phyloP scores from a whole-genome alignment of 1,140 invertebrate genomes.

The Euwallacea similis region DNA sequence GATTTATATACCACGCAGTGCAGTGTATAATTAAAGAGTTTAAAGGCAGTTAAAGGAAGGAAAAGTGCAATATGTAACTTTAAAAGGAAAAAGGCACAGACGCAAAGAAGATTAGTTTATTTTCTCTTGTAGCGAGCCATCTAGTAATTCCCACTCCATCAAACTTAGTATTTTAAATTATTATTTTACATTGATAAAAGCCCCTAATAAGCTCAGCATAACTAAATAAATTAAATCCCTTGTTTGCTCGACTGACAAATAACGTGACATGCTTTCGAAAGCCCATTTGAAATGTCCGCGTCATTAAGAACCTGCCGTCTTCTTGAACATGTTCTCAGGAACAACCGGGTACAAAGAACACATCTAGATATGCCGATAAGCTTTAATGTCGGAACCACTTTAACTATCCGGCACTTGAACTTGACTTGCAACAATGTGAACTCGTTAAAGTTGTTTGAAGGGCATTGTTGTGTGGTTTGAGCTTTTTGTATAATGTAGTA shows the following conservation, averaged over 20 bases:
- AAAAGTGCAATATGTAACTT: slow-evolving; percentile 15
- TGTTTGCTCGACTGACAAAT: background rate
- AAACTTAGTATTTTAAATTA: too few species aligned
- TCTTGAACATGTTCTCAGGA: slow-evolving; percentile 1
- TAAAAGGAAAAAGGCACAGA: background rate
- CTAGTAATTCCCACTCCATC: too few species aligned
- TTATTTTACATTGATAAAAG: too few species aligned
- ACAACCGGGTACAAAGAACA: background rate
- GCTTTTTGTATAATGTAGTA: background rate
- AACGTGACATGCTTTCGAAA: background rate
- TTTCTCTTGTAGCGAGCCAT: background rate
- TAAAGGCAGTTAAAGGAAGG: too few species aligned
- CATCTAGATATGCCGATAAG: slow-evolving; percentile 8
- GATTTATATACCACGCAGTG: slow-evolving; percentile 20
- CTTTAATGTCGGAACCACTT: slow-evolving; percentile 9
- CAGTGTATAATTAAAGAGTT: background rate
- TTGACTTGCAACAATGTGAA: slow-evolving; percentile 6
- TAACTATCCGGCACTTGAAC: slow-evolving; percentile 3
- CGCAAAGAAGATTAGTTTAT: background rate
- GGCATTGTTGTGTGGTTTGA: background rate
- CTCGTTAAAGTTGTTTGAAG: background rate
- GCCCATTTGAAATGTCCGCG: background rate
- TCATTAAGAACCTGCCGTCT: background rate
- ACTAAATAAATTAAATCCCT: too few species aligned
- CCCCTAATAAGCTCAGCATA: too few species aligned